These are phyloP conservation scores for Dorcus parallelipipedus DNA, from an alignment of 2,888 invertebrate species.

Conservation along the genomic window DNA sequence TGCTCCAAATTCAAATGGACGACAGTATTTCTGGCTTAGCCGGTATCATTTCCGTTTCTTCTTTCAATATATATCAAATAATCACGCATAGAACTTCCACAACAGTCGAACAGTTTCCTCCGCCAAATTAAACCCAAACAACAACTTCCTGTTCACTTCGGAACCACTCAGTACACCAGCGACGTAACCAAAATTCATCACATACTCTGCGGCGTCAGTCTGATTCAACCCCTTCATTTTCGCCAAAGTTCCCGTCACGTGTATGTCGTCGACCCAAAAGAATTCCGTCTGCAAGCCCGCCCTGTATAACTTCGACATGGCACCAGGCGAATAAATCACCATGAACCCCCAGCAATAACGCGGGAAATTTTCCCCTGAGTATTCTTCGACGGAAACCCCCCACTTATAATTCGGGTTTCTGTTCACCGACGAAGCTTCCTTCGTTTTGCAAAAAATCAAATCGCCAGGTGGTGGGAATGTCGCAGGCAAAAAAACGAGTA, in stretches of 20 bases:
- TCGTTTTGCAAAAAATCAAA: constrained; percentile 63
- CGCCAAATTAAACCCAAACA: too few relatives aligned
- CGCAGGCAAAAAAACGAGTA: constrained; percentile 57
- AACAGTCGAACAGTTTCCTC: too few relatives aligned
- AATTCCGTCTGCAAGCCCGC: constrained; percentile 57
- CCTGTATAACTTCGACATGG: constrained; percentile 52
- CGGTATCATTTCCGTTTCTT: too few relatives aligned
- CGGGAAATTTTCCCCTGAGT: constrained; percentile 62
- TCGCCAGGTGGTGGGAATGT: constrained; percentile 61
- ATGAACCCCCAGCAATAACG: constrained; percentile 72
- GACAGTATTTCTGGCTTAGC: too few relatives aligned
- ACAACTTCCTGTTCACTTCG: too few relatives aligned
- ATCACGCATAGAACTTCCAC: too few relatives aligned
- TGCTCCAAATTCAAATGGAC: too few relatives aligned
- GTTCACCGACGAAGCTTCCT: constrained; percentile 52
- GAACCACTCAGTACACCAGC: too few relatives aligned
- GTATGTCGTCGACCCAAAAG: constrained; percentile 75
- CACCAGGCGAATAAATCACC: constrained; percentile 58
- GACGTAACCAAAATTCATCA: neutral
- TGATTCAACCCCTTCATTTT: constrained; percentile 56
- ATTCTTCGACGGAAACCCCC: constrained; percentile 69
- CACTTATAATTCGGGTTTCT: constrained; percentile 71
- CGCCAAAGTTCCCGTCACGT: constrained; percentile 63
- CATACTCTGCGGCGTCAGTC: constrained; percentile 44
- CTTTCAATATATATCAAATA: too few relatives aligned